phyloP scores from a whole-genome alignment of 2,113 vertebrate genomes.

The Cygnus buccinator region DNA sequence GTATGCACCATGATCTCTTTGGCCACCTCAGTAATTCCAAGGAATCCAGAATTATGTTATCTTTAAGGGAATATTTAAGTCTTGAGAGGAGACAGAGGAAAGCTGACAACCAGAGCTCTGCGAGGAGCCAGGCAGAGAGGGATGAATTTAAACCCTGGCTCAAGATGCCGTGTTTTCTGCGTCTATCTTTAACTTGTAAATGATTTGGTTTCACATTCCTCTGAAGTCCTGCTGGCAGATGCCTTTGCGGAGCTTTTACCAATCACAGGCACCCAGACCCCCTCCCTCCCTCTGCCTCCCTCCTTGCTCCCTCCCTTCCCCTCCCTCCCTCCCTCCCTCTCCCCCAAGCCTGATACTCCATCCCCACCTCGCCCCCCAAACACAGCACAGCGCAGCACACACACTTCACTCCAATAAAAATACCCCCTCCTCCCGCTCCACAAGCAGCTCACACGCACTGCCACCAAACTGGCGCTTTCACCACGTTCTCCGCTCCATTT shows the following conservation, averaged over 20 bases:
- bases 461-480: neutral
- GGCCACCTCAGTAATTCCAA: conserved; percentile 60
- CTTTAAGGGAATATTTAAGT: conserved; percentile 46
- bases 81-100: conserved; percentile 51
- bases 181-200: conserved; percentile 98
- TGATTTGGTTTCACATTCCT: conserved; percentile 94
- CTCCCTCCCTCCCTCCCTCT: neutral
- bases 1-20: conserved; percentile 78
- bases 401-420: neutral
- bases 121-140: conserved; percentile 63
- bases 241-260: conserved; percentile 80
- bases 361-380: neutral
- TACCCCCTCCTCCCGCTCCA: neutral
- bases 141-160: conserved; percentile 84
- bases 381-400: neutral
- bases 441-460: neutral
- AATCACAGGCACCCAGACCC: conserved; percentile 79
- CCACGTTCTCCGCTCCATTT: neutral
- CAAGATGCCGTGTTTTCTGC: conserved; percentile 78
- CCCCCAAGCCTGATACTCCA: neutral
- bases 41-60: conserved; percentile 42
- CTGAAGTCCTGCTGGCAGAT: conserved; percentile 84
- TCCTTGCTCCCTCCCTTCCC: neutral
- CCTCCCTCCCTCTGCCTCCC: conserved; percentile 56
- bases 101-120: conserved; percentile 48